Evolutionary conservation across 2,797 vertebrate species (phyloP), one percentile per base, ranked within the genome.

Genomic region (Telmatherina bonti): DNA sequence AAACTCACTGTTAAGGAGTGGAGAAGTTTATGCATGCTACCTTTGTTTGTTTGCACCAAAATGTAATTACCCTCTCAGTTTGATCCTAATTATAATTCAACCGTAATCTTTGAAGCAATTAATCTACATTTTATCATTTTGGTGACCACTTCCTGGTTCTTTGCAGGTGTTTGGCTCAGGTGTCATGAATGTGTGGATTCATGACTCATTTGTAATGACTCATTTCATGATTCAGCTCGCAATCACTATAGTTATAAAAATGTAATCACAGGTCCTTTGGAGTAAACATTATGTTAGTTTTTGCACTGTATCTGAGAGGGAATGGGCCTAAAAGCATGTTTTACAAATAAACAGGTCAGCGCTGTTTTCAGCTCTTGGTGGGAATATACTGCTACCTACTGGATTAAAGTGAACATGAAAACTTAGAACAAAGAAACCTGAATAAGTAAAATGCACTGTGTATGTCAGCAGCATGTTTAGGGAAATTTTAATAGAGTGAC

Each of bases 381-480:
- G 27, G 36, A 24, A 67, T 33, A 72, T 59, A 59, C 84, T 84
- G 87, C 88, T 91, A 85, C 67, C 93, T 75, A 53, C 57, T 93
- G 92, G 88, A 57, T 18, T 15, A 61, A 81, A 62, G 20, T 22
- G 16, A 47, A 49, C 13, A 24, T 55, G 26, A 71, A 43, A 24
- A 16, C 36, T 18, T 18, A 54, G 3, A 45, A 3, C 36, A 10
- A 31, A 31, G 2, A 3, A 35, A 35, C 13, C n/a, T 10, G 9
- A 11, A 51, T 2, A n/a, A 45, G 8, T 31, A 3, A n/a, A 35
- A 35, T 7, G 7, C 20, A 1, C 15, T 18, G 38, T 36, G 36
- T 20, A 0, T 43, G 8, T 43, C 16, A 20, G 41, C 2, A 7
- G 16, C 41, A 20, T 43, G 20, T 43, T 43, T 18, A 20, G 18